A percentile compares a stretch with the other conserved stretches of the same genome.
Conservation (phyloP, 2,113 vertebrate species). For the Panthera uncia region DNA sequence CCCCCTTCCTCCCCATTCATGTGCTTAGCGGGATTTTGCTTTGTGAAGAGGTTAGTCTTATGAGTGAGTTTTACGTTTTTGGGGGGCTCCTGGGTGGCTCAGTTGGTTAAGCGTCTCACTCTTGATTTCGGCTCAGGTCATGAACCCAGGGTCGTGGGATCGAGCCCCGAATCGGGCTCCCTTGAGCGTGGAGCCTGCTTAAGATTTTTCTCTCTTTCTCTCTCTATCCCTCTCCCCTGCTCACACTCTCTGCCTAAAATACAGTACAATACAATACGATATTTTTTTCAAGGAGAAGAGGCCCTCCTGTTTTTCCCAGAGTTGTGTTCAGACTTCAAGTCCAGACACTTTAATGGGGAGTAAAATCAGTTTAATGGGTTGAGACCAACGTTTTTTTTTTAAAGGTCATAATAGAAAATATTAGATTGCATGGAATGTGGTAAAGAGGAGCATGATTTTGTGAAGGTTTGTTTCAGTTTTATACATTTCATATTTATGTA, state of each 20-base stretch:
- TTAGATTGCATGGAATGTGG: neutral
- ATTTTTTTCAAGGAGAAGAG: neutral
- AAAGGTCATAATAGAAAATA: neutral
- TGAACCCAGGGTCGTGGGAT: too few species aligned
- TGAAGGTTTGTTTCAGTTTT: neutral
- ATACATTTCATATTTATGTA: neutral
- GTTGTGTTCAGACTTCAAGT: neutral
- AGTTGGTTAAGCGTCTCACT: too few species aligned
- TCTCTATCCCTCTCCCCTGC: too few species aligned
- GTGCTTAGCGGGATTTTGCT: neutral
- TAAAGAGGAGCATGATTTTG: neutral
- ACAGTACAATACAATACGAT: too few species aligned
- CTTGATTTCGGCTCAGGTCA: too few species aligned
- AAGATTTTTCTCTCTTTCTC: too few species aligned
- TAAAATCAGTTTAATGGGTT: neutral
- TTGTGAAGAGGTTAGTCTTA: neutral
- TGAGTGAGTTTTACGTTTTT: neutral
- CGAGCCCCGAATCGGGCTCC: too few species aligned
- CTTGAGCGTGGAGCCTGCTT: too few species aligned
- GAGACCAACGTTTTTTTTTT: neutral
- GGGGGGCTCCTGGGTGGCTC: too few species aligned
- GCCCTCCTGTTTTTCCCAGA: neutral
- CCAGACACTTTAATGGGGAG: neutral
- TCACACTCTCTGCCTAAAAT: too few species aligned
- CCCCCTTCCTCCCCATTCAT: neutral